Base-by-base conservation (phyloP, 2,888 invertebrate species). In the Orthosia gothica region DNA sequence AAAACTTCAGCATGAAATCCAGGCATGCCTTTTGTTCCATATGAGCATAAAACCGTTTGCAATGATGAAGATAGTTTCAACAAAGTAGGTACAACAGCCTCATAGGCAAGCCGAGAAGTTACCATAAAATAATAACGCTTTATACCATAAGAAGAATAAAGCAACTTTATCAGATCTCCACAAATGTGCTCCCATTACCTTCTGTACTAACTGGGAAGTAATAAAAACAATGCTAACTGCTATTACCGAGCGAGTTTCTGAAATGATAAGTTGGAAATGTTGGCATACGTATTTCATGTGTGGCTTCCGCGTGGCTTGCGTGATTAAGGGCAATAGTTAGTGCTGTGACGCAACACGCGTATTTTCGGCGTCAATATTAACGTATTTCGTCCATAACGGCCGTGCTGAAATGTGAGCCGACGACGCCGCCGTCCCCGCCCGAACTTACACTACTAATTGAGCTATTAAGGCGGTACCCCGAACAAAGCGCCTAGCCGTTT, bases 241-340 rank as follows among this genome's bases (percentile, higher is more conserved):
- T 74, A 57, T 74, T 79, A 71, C 75, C 13, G 49, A 80, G 65
- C 57, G n/a, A 68, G 72, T 76, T 70, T 70, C 74, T 74, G 76
- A 76, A 82, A 85, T 80, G 47, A 76, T 74, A 79, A 78, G 72
- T 84, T 75, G 74, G 64, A 63, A 87, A 45, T 40, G 40, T 40
- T 40, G 40, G 45, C 40, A 40, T 76, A 81, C 70, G 73, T 75
- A 81, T 77, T 79, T 74, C 85, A 73, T 73, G 58, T 79, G 74
- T 80, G 67, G 72, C 80, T 85, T 87, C 81, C 89, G 88, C 87
- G 83, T 89, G 71, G 85, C 84, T 85, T 86, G 89, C 85, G 87
- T 87, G 88, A 90, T 91, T 91, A 91, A 89, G 89, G 90, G 90
- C 88, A 89, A 87, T 89, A 87, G 88, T 83, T 86, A 70, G 78